Conservation (phyloP, 2,113 vertebrate genomes). For the Crotalus tigris region DNA sequence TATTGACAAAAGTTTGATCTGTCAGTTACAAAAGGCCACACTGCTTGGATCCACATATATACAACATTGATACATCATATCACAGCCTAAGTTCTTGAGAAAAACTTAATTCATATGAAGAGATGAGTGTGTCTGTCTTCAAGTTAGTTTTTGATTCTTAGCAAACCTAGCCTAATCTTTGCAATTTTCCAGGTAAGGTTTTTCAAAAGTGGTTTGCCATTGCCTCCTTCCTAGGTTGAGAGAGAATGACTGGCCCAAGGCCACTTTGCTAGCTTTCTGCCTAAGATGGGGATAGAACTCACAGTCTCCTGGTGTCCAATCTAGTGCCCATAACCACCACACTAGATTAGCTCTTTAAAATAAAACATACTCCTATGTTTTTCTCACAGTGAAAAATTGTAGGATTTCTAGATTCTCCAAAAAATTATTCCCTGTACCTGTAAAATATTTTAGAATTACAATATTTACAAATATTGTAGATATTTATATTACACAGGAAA, state of each 20-base stretch:
- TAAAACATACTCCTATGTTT: not conserved
- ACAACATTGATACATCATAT: no score
- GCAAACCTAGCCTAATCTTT: not conserved
- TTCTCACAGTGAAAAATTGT: not conserved
- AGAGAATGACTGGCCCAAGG: not conserved
- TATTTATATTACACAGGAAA: not conserved
- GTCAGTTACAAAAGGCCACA: no score
- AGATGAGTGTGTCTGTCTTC: not conserved
- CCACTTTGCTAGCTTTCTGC: not conserved
- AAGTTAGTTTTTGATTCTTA: not conserved
- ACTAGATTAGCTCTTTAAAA: not conserved
- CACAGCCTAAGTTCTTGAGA: no score
- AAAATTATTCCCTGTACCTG: not conserved
- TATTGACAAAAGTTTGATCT: no score
- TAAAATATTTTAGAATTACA: not conserved
- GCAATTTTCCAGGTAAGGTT: not conserved
- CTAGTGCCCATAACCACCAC: not conserved
- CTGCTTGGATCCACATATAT: no score
- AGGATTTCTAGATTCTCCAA: not conserved
- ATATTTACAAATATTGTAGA: not conserved
- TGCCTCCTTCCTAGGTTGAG: not conserved
- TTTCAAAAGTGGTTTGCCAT: not conserved
- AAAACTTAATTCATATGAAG: no score
- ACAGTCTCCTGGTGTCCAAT: not conserved
- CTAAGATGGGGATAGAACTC: not conserved